A percentile compares a stretch with the other conserved stretches of the same genome.
phyloP scores from a whole-genome alignment of 2,113 vertebrate genomes.

The Potamarius usumacintae region DNA sequence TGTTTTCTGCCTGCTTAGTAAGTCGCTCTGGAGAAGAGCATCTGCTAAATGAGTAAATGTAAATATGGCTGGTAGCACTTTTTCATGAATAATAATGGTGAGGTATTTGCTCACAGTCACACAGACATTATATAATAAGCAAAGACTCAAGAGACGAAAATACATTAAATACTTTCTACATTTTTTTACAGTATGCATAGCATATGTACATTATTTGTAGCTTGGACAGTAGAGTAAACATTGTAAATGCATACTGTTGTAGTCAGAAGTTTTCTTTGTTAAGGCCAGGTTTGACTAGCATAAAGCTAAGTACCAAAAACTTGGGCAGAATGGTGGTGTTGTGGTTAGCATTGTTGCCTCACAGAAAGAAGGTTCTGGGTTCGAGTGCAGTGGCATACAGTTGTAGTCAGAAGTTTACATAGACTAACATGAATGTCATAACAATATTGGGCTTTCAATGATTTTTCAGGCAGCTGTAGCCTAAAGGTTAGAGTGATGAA shows the following conservation, averaged over 20 bases:
- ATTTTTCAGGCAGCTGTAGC: too few relatives aligned
- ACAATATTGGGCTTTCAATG: too few relatives aligned
- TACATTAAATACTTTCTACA: background rate
- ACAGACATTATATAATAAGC: background rate
- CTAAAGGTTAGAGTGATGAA: too few relatives aligned
- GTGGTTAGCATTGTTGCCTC: too few relatives aligned
- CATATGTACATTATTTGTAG: background rate
- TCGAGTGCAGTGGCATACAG: too few relatives aligned
- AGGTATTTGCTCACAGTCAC: background rate
- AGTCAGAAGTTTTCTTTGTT: too few relatives aligned
- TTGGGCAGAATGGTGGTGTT: too few relatives aligned
- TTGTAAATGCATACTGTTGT: background rate
- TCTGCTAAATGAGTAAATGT: constrained; percentile 19
- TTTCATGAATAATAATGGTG: background rate
- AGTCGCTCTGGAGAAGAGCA: background rate
- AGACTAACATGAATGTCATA: too few relatives aligned
- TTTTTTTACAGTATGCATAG: background rate
- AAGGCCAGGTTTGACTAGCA: too few relatives aligned
- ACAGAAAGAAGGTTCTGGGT: too few relatives aligned
- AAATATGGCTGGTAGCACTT: constrained; percentile 21
- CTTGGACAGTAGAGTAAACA: background rate
- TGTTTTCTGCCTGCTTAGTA: background rate
- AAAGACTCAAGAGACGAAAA: background rate
- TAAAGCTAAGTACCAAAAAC: too few relatives aligned
- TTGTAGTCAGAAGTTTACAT: too few relatives aligned